Base-by-base conservation (phyloP, 2,797 vertebrate species). In the Lacerta bilineata region DNA sequence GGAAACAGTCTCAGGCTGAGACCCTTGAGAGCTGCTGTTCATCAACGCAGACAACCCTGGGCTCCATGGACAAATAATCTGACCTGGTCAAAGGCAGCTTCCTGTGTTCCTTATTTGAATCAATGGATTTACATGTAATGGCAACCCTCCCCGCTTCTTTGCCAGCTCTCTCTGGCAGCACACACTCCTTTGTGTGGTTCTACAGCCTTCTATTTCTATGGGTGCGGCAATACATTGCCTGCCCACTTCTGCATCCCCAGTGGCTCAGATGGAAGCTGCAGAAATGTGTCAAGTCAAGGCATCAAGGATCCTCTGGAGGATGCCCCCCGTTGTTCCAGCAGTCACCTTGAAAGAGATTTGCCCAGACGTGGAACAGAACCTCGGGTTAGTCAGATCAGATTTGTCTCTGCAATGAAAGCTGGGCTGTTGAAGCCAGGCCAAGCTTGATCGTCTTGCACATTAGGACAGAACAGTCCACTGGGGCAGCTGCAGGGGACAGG, bases 231-330 rank as follows among this genome's bases (percentile, higher is more conserved):
- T 27, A 89, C 71, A 2, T 68, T 39, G n/a, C 89, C 25, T n/a
- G 68, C 11, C 27, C 29, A 55, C 50, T 55, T 64, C 77, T n/a
- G 27, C 5, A 79, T 17, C 17, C 43, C 29, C 77, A 29, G 50
- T 0, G 0, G 39, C 2, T 13, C 36, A 33, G 36, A 71, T 0
- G 0, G 84, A 46, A 90, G 71, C 43, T 64, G 27, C 36, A 0
- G 3, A 66, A 87, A 83, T 46, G 1, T n/a, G 20, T n/a, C 68
- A 91, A 68, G n/a, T 80, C 20, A 59, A 80, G 80, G 55, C 0
- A 0, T 84, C 50, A 61, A 84, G 11, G 18, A 43, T 72, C 33
- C 50, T 8, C 82, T 29, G 0, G 23, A 17, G 27, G 29, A 10
- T 25, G 59, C 55, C 20, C 55, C 72, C 13, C 9, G 8, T 43